These are phyloP conservation scores for Dicyrtoma fusca DNA, from an alignment of 2,888 invertebrate genomes.

Conservation along the genomic window DNA sequence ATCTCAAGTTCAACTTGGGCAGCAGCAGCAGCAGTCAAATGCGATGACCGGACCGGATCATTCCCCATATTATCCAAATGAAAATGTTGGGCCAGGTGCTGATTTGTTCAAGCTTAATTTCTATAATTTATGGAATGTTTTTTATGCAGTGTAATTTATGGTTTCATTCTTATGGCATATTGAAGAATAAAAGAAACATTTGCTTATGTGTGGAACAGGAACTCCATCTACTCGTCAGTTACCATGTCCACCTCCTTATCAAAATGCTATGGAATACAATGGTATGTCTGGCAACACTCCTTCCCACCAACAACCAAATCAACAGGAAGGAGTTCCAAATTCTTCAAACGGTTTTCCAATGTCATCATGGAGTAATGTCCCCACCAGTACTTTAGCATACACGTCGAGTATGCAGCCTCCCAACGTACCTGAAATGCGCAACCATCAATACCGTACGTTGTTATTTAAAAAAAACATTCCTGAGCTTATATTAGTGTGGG, in stretches of 20 bases:
- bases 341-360: conserved; percentile 34
- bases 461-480: background rate
- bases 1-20: conserved; percentile 43
- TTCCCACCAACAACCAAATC: conserved; percentile 26
- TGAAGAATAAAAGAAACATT: too few species aligned
- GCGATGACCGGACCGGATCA: conserved; percentile 18
- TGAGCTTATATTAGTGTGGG: background rate
- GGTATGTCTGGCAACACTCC: conserved; percentile 32
- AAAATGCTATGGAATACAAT: conserved; percentile 34
- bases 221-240: conserved; percentile 6
- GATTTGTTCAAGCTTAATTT: too few species aligned
- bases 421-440: conserved; percentile 64
- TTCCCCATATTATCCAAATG: conserved; percentile 14
- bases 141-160: too few species aligned
- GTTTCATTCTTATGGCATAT: too few species aligned
- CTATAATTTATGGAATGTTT: background rate
- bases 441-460: conserved; percentile 69
- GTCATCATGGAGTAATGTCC: conserved; percentile 77
- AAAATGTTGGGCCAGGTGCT: conserved; percentile 7
- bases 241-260: conserved; percentile 23
- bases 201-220: background rate
- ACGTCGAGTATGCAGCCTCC: conserved; percentile 86
- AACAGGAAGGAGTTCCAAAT: conserved; percentile 30
- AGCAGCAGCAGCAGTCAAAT: conserved; percentile 15
- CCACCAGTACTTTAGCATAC: conserved; percentile 80